These are phyloP conservation scores for Notodonta dromedarius DNA, from an alignment of 2,888 invertebrate species.

Conservation along the genomic window DNA sequence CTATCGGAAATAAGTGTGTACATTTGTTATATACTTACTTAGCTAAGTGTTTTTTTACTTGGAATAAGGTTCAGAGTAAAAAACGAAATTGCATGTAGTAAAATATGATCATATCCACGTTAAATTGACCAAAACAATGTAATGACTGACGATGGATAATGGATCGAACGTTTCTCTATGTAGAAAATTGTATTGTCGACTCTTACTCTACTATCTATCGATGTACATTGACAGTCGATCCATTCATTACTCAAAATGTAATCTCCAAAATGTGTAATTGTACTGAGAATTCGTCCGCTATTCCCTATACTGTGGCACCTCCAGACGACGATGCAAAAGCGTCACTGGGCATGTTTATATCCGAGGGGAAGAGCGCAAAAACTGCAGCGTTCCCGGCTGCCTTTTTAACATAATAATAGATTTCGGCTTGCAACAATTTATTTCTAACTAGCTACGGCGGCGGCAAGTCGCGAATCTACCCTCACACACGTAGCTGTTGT, in stretches of 20 bases:
- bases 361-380: slow-evolving; percentile 61
- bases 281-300: background rate
- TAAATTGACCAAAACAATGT: too few species aligned
- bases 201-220: too few species aligned
- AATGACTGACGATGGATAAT: too few species aligned
- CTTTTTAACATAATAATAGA: slow-evolving; percentile 79
- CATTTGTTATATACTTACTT: too few species aligned
- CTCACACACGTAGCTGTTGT: background rate
- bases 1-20: too few species aligned
- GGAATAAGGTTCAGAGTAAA: too few species aligned
- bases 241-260: background rate
- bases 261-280: background rate
- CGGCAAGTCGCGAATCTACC: slow-evolving; percentile 31
- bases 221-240: background rate
- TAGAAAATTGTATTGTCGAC: too few species aligned
- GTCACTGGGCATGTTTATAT: slow-evolving; percentile 70
- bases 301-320: slow-evolving; percentile 32
- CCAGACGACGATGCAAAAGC: slow-evolving; percentile 50
- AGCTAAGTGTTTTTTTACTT: too few species aligned
- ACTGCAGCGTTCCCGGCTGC: slow-evolving; percentile 59
- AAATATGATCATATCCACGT: too few species aligned
- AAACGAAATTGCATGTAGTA: too few species aligned
- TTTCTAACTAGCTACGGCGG: slow-evolving; percentile 53
- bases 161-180: too few species aligned
- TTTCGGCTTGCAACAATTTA: slow-evolving; percentile 66